Percentiles rank a stretch among this genome's conserved stretches.
Conservation (phyloP, 2,888 invertebrate genomes). For the Oligia strigilis region DNA sequence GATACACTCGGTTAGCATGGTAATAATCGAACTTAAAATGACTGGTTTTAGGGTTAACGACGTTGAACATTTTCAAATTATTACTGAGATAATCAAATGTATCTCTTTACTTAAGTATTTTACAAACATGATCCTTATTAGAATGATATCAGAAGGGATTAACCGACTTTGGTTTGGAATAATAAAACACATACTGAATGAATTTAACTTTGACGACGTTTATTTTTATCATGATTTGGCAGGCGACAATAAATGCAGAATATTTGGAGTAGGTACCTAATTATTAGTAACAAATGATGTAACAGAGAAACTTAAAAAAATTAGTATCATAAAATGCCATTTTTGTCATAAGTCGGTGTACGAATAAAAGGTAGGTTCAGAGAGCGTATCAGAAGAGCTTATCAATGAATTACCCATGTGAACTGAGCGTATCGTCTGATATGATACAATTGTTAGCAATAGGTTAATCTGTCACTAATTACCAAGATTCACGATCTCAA, state of each 20-base stretch:
- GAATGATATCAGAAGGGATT: conserved; percentile 6
- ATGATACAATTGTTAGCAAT: conserved; percentile 9
- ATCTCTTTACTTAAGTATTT: conserved; percentile 25
- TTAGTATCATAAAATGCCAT: conserved; percentile 22
- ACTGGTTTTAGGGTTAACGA: conserved; percentile 57
- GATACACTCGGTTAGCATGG: conserved; percentile 11
- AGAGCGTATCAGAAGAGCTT: conserved; percentile 21
- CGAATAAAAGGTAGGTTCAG: conserved; percentile 1
- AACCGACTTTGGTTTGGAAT: conserved; percentile 3
- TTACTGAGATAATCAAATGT: conserved; percentile 33
- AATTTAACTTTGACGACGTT: neutral
- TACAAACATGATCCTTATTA: conserved; percentile 31
- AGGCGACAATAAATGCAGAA: neutral
- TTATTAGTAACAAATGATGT: conserved; percentile 8
- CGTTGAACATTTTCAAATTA: conserved; percentile 39
- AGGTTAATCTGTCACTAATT: conserved; percentile 1
- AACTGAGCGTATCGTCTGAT: conserved; percentile 6
- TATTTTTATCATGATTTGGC: neutral
- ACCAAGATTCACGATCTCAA: neutral
- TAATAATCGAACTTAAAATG: conserved; percentile 35
- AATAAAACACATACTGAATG: neutral
- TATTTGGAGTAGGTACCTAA: neutral
- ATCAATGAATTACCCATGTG: conserved; percentile 30
- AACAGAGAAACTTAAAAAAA: conserved; percentile 19
- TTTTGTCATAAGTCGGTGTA: conserved; percentile 2